These are phyloP conservation scores for Desmodus rotundus DNA, from an alignment of 2,113 vertebrate species.

Conservation along the genomic window DNA sequence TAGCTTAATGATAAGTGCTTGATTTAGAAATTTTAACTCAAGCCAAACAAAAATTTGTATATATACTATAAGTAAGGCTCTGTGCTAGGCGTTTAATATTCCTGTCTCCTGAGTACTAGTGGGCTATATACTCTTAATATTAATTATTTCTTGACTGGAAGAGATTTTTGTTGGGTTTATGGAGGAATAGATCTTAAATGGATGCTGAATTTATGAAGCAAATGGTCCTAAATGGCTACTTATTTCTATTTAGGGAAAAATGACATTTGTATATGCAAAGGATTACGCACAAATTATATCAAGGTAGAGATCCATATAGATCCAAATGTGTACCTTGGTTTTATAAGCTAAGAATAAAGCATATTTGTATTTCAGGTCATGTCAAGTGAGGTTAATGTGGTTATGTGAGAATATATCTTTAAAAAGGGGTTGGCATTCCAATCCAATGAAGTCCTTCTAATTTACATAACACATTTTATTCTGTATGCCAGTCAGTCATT, in stretches of 20 bases:
- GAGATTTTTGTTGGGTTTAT: constrained; percentile 23
- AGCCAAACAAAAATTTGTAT: constrained; percentile 19
- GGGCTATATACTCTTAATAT: neutral
- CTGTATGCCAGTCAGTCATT: constrained; percentile 80
- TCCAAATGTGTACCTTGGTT: neutral
- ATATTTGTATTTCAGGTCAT: neutral
- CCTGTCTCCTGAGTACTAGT: neutral
- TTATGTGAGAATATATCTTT: constrained; percentile 41
- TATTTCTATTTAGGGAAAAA: constrained; percentile 9
- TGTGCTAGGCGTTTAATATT: neutral
- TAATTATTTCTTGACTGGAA: constrained; percentile 23
- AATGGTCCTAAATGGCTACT: neutral
- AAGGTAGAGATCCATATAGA: neutral
- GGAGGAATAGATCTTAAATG: constrained; percentile 22
- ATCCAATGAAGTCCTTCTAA: constrained; percentile 75
- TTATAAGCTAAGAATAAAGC: neutral
- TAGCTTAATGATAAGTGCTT: constrained; percentile 9
- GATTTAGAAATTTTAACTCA: constrained; percentile 40
- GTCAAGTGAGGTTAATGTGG: constrained; percentile 23
- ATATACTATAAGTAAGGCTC: neutral
- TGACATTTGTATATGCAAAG: neutral
- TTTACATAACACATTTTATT: constrained; percentile 74
- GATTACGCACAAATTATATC: neutral
- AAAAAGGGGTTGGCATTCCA: constrained; percentile 72
- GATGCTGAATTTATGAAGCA: neutral